phyloP scores from a whole-genome alignment of 2,888 invertebrate species.

The Brenthis hecate region DNA sequence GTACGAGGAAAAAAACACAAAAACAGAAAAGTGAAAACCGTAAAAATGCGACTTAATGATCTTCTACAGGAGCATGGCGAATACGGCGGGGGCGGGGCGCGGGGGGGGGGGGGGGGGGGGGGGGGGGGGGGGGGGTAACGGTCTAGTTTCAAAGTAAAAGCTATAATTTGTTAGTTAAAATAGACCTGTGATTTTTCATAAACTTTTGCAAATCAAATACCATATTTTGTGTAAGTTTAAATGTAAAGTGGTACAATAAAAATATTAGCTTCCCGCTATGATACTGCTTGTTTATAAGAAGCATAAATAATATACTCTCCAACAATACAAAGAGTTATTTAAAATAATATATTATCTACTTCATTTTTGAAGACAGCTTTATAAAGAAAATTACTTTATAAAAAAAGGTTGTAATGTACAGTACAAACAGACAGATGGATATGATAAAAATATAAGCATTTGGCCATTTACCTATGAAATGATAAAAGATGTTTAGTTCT shows the following conservation, averaged over 20 bases:
- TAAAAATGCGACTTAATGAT: constrained; percentile 36
- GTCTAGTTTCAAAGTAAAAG: constrained; percentile 23
- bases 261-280: not conserved
- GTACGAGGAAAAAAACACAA: constrained; percentile 18
- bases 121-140: constrained; percentile 13
- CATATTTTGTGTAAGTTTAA: constrained; percentile 4
- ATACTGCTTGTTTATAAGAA: too few species aligned
- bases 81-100: constrained; percentile 18
- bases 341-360: too few species aligned
- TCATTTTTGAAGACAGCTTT: too few species aligned
- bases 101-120: too few species aligned
- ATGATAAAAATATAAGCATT: too few species aligned
- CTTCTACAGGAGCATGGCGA: constrained; percentile 19
- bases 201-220: constrained; percentile 15
- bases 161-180: constrained; percentile 25
- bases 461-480: too few species aligned
- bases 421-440: too few species aligned
- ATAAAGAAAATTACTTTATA: too few species aligned
- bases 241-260: not conserved
- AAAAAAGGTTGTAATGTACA: too few species aligned
- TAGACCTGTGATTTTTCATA: constrained; percentile 14
- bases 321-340: too few species aligned
- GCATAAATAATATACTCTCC: too few species aligned
- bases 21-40: constrained; percentile 29
- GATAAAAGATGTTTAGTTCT: too few species aligned